These are phyloP conservation scores for Papilio glaucus DNA, from an alignment of 1,140 invertebrate genomes.

Conservation along the genomic window DNA sequence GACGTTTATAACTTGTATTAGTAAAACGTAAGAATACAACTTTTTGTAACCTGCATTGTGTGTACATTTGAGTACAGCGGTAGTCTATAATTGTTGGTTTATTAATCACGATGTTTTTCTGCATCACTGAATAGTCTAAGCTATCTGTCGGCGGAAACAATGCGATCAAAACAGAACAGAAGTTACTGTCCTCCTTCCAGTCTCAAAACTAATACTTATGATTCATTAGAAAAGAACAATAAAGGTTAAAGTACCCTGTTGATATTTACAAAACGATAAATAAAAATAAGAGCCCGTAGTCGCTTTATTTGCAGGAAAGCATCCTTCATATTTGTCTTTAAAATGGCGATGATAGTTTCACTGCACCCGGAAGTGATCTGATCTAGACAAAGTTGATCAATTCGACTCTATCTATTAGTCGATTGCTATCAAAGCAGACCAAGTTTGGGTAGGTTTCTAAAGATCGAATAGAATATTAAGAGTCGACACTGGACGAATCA, in stretches of 20 bases:
- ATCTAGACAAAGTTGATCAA: no score
- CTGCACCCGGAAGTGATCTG: not conserved
- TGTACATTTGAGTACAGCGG: not conserved
- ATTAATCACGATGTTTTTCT: not conserved
- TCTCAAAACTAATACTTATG: constrained; percentile 1
- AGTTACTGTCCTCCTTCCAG: not conserved
- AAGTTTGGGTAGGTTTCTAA: no score
- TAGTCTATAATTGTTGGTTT: not conserved
- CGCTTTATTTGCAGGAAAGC: not conserved
- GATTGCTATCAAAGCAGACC: no score
- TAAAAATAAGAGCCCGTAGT: constrained; percentile 3
- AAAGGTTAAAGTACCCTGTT: not conserved
- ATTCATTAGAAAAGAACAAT: not conserved
- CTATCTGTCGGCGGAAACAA: not conserved
- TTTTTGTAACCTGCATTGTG: not conserved
- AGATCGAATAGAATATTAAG: no score
- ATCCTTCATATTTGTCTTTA: not conserved
- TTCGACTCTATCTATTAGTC: no score
- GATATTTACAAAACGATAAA: not conserved
- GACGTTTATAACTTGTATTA: no score
- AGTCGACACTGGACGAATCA: no score
- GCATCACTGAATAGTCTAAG: not conserved
- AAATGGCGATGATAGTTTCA: not conserved
- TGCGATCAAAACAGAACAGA: not conserved
- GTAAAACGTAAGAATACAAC: no score